Evolutionary conservation across 2,888 invertebrate species (phyloP), one percentile per base, ranked within the genome.

Genomic region (Volucella zonaria): DNA sequence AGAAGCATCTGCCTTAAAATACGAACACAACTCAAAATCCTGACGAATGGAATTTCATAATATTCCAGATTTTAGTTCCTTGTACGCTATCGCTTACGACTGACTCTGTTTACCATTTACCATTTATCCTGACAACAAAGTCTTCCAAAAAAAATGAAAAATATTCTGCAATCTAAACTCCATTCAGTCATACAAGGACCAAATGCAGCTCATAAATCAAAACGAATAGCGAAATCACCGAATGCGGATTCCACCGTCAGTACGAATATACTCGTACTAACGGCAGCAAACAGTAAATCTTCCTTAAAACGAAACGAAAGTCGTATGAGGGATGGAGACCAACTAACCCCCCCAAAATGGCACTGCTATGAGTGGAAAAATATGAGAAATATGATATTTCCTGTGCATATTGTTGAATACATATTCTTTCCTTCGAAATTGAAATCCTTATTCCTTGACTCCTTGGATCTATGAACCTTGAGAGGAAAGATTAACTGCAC

Each of bases 201-300:
- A 82, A 82, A 74, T 78, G 82, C 82, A 82, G 67, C 67, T 23
- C 82, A 78, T 82, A 82, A 82, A 82, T 82, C 82, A 82, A 73
- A 77, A 31, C 64, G 51, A 58, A 31, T n/a, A 52, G 43, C 15
- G 59, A 79, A 81, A 49, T 59, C 62, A 81, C 40, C 54, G 78
- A 71, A 78, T 68, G 82, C 67, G 45, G 71, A 70, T 64, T 71
- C 54, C 47, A 43, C 11, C 43, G 49, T 12, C 3, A n/a, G 15
- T 6, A 31, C 31, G 31, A 31, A 31, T 31, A 31, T 2, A 23
- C 23, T 0, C 0, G 8, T 56, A 45, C 67, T 38, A 8, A 38
- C 42, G 3, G 15, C 52, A 54, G 12, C 31, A 59, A 52, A 43
- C 75, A 75, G 70, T 75, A 79, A 83, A 80, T 83, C 83, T 59